Conservation (phyloP, 1,140 invertebrate species). For the Caenorhabditis remanei region DNA sequence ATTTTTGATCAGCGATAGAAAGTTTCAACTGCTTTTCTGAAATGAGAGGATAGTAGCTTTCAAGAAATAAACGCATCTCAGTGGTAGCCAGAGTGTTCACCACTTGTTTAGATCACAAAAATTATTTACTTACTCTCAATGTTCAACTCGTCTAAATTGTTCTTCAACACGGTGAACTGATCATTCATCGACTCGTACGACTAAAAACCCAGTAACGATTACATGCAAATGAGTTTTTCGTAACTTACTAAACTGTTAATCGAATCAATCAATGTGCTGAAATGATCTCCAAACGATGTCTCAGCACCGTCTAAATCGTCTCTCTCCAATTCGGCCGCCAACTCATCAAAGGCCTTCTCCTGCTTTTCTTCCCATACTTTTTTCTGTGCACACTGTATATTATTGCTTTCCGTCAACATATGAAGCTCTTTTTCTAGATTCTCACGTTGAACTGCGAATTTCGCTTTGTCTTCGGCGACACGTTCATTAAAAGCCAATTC, state of each 20-base stretch:
- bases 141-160: constrained; percentile 19
- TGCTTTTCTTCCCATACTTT: constrained; percentile 21
- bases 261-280: constrained; percentile 10
- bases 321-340: not conserved
- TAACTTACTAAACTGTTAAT: constrained; percentile 3
- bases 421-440: not conserved
- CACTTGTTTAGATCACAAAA: no score
- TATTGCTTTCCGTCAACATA: not conserved
- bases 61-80: no score
- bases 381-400: constrained; percentile 27
- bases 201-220: not conserved
- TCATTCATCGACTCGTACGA: constrained; percentile 24
- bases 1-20: not conserved
- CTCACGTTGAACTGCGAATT: constrained; percentile 4
- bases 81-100: no score
- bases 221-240: not conserved
- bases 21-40: constrained; percentile 11
- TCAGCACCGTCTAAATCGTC: not conserved
- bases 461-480: not conserved
- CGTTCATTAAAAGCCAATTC: constrained; percentile 6
- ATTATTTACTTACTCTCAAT: constrained; percentile 22
- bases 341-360: not conserved
- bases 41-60: not conserved
- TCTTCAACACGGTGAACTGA: constrained; percentile 24
- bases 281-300: not conserved